phyloP scores from a whole-genome alignment of 2,797 vertebrate genomes.

The Lithobates pipiens region DNA sequence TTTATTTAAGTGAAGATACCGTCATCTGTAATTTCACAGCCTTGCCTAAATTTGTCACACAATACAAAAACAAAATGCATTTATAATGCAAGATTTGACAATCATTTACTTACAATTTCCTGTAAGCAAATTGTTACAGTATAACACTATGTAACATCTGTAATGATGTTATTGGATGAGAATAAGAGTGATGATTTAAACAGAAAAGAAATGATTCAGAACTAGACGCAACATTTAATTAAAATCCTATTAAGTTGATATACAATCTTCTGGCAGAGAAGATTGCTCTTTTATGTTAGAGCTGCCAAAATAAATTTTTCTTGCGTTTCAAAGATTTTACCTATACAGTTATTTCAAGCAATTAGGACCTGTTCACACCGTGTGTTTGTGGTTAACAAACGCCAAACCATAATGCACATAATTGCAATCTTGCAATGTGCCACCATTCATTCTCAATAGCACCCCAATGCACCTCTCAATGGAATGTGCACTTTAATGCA shows the following conservation, averaged over 20 bases:
- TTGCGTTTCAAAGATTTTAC: neutral
- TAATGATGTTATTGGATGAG: slow-evolving; percentile 9
- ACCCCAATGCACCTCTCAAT: no score
- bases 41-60: neutral
- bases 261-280: slow-evolving; percentile 17
- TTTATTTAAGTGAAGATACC: neutral
- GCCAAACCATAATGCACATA: no score
- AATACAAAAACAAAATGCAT: slow-evolving; percentile 22
- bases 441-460: no score
- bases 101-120: slow-evolving; percentile 13
- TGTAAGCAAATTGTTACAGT: slow-evolving; percentile 17
- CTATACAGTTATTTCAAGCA: slow-evolving; percentile 16
- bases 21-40: neutral
- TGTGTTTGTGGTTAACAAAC: no score
- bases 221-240: slow-evolving; percentile 36
- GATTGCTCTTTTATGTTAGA: slow-evolving; percentile 26
- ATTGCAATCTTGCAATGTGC: no score
- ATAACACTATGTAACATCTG: slow-evolving; percentile 26
- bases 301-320: slow-evolving; percentile 33
- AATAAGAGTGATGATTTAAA: slow-evolving; percentile 25
- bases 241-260: slow-evolving; percentile 42
- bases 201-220: slow-evolving; percentile 14
- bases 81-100: neutral
- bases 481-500: no score
- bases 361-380: no score